A percentile compares a stretch with the other conserved stretches of the same genome.
Conservation (phyloP, 2,888 invertebrate species). For the Bugula neritina region DNA sequence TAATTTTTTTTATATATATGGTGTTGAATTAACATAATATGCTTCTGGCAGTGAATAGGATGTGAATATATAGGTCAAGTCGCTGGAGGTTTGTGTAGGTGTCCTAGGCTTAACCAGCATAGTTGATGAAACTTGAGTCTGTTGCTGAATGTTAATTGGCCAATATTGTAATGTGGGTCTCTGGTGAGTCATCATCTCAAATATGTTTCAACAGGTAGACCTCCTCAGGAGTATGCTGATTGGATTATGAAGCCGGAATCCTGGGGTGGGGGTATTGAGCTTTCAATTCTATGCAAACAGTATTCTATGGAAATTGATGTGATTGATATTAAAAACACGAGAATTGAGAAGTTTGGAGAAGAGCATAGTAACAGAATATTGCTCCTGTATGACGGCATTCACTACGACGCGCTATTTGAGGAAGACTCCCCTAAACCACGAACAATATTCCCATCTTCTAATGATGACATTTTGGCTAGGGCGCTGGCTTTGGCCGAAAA, state of each 20-base stretch:
- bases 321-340: conserved; percentile 76
- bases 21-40: no score
- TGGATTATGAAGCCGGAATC: conserved; percentile 76
- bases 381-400: conserved; percentile 87
- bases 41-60: no score
- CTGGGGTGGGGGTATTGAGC: conserved; percentile 95
- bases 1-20: no score
- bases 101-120: no score
- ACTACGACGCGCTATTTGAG: conserved; percentile 87
- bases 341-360: conserved; percentile 85
- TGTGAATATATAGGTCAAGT: no score
- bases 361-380: conserved; percentile 76
- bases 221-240: conserved; percentile 75
- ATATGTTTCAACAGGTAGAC: no score
- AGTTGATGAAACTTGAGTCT: no score
- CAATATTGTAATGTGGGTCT: no score
- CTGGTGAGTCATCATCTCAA: no score
- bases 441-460: conserved; percentile 74
- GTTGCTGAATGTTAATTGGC: no score
- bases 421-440: conserved; percentile 59
- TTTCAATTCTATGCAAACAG: conserved; percentile 75
- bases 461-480: conserved; percentile 67
- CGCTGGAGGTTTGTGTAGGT: no score
- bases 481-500: conserved; percentile 80
- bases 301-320: conserved; percentile 88